Evolutionary conservation across 2,797 vertebrate species (phyloP).

Genomic region (Florisuga fusca): DNA sequence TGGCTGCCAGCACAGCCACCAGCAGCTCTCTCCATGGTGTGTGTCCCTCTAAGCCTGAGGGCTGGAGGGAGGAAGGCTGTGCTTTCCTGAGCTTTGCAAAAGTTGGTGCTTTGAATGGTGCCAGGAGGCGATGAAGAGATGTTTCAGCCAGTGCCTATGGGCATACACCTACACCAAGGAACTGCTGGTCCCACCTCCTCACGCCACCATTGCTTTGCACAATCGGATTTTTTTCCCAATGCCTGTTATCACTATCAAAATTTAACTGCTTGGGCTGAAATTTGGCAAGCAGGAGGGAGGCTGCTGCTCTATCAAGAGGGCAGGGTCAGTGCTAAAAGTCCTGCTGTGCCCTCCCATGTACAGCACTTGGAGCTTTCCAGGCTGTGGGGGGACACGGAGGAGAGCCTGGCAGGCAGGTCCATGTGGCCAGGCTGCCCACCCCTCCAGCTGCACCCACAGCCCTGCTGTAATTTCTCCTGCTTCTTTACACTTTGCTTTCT

Average conservation of each 20-base stretch:
- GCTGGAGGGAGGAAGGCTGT: neutral
- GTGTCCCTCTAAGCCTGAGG: neutral
- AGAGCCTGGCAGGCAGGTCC: neutral
- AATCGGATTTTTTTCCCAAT: neutral
- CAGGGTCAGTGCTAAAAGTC: neutral
- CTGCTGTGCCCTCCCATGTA: accelerated
- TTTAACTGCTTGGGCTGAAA: neutral
- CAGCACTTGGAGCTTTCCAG: neutral
- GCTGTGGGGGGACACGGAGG: neutral
- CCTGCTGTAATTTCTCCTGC: neutral
- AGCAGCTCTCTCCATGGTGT: neutral
- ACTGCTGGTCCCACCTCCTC: neutral
- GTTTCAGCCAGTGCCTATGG: neutral
- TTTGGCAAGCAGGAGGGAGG: neutral
- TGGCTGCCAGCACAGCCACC: accelerated
- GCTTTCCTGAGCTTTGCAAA: neutral
- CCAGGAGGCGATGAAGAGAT: neutral
- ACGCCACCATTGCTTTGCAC: neutral
- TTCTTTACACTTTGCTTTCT: neutral
- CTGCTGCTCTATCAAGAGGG: neutral
- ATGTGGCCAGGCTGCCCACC: neutral
- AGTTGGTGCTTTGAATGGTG: accelerated
- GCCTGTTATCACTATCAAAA: neutral
- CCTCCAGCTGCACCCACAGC: accelerated
- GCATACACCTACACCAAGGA: neutral